Base-by-base conservation (phyloP, 2,113 vertebrate species). In the Heterocephalus glaber region DNA sequence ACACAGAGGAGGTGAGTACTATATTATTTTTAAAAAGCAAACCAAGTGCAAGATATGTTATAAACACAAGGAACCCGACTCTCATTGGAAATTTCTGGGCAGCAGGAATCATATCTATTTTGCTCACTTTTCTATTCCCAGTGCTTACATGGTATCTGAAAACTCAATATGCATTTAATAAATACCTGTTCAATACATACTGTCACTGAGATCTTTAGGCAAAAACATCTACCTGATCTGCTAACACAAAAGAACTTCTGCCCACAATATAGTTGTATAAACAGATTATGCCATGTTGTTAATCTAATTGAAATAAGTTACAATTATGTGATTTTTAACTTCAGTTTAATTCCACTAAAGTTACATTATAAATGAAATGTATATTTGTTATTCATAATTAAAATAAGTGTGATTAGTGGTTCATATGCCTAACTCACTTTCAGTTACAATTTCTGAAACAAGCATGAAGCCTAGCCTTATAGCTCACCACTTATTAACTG, bases 311-410 rank as follows among this genome's bases (percentile, higher is more conserved):
- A 65, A 76, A 81, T 17, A 85, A 16, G 30, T 84, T 70, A 91
- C 14, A 52, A 89, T 58, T 76, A 76, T 11, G 47, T 4, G 12
- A 80, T 66, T 28, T 89, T 84, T 92, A 95, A 93, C 44, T 49
- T 86, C 74, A 79, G 20, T 70, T 52, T 47, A 90, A 76, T 90
- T 88, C 72, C 26, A 95, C 81, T 77, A 90, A 96, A 94, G 95
- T 79, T 85, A 65, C 7, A 88, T 63, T 89, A 90, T 56, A 94
- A 94, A 56, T 61, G 41, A 96, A 86, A 94, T 54, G 7, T 56
- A 4, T 24, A 35, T n/a, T 94, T 49, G 74, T 93, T 74, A 65
- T 63, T 72, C 82, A 13, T 87, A 74, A 86, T 56, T 77, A 77
- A 94, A 94, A 81, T 49, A 90, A 95, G 9, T 70, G 7, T 63